Base-by-base conservation (phyloP, 2,888 invertebrate genomes). In the Dendrolimus pini region DNA sequence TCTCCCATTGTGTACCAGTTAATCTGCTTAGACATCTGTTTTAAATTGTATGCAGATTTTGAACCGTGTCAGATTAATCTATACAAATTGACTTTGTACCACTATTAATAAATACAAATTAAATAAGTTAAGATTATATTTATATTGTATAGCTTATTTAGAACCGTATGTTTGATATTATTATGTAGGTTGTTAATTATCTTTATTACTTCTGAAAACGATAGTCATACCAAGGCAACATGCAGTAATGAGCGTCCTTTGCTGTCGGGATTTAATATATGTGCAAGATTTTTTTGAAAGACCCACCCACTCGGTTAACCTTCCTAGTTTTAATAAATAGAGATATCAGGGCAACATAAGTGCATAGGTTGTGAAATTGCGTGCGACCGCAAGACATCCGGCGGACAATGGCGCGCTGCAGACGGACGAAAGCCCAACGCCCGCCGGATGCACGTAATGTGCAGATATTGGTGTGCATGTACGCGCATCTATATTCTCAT, bases 331-430 rank as follows among this genome's bases (percentile, higher is more conserved):
- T 64, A 67, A 65, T 64, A 60, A 66, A 61, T 69, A 66, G 66
- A 67, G 71, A 60, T 80, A 83, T 80, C 73, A 82, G 79, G 81
- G 72, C 72, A 74, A 71, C 77, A 82, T 71, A 70, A 75, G 67
- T 63, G 79, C 75, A 77, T 77, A 83, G 83, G 83, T 87, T 85
- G 85, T 86, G 88, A 89, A 89, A 89, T 88, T 86, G 85, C 85
- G 84, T 85, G 85, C 81, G 87, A 90, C 89, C 89, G 80, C 89
- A 90, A 89, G 87, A 88, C 87, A 86, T 89, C 89, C 89, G 89
- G 87, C 79, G 84, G 82, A 83, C 85, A 83, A 84, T 83, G 77
- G 80, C 77, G 77, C 78, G 64, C 67, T 70, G 67, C 65, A 70
- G 66, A 69, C 74, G 72, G 81, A 79, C 82, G 82, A 81, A 80